phyloP scores from a whole-genome alignment of 2,113 vertebrate genomes.

The Conger conger region DNA sequence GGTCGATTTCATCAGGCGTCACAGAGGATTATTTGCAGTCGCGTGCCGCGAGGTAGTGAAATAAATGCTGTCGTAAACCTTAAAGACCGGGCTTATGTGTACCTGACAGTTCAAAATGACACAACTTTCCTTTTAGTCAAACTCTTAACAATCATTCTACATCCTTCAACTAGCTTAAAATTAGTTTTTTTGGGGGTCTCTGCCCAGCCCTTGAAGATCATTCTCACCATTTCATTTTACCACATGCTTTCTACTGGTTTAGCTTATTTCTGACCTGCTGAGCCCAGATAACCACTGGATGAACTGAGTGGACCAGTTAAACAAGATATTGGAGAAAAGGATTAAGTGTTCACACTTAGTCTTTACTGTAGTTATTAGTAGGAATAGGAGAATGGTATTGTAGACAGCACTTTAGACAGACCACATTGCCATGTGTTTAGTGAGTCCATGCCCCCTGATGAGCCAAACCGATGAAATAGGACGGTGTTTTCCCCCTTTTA shows the following conservation, averaged over 20 bases:
- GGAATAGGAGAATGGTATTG: not conserved
- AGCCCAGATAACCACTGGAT: not conserved
- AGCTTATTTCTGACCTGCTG: not conserved
- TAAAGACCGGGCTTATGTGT: too few species aligned
- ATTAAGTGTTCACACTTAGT: not conserved
- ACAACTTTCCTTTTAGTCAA: not conserved
- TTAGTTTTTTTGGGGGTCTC: too few species aligned
- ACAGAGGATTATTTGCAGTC: not conserved
- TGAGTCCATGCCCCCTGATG: not conserved
- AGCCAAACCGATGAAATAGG: not conserved
- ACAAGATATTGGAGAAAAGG: not conserved
- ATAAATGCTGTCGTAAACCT: too few species aligned
- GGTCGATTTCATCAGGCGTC: conserved; percentile 1
- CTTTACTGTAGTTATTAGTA: not conserved
- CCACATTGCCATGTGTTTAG: not conserved
- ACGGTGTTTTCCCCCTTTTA: too few species aligned
- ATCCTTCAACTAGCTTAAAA: too few species aligned
- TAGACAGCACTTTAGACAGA: not conserved
- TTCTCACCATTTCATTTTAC: not conserved
- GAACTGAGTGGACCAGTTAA: not conserved
- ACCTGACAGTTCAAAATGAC: not conserved
- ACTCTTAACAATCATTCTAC: too few species aligned
- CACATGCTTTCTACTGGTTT: not conserved
- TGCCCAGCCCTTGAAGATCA: too few species aligned
- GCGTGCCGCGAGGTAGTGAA: too few species aligned